phyloP scores from a whole-genome alignment of 1,140 invertebrate genomes.

The Copidosoma floridanum region DNA sequence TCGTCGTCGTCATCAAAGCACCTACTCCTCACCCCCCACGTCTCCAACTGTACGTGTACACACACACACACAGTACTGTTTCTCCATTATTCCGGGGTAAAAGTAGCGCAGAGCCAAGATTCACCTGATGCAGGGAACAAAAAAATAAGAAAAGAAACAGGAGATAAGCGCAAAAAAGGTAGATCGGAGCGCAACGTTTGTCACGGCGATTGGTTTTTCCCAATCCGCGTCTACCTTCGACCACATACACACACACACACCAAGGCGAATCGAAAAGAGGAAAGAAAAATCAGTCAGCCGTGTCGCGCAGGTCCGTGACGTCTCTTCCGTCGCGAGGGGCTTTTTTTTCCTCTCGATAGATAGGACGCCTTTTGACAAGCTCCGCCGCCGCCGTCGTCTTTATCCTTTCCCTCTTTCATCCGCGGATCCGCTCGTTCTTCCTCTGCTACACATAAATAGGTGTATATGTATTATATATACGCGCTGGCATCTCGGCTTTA shows the following conservation, averaged over 20 bases:
- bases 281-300: constrained; percentile 2
- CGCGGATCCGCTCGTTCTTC: neutral
- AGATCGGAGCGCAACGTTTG: constrained; percentile 43
- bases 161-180: constrained; percentile 9
- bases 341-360: constrained; percentile 30
- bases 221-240: constrained; percentile 21
- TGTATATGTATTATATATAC: too few relatives aligned
- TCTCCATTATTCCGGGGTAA: too few relatives aligned
- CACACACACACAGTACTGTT: too few relatives aligned
- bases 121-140: constrained; percentile 1
- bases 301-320: constrained; percentile 3
- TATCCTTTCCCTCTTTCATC: constrained; percentile 11
- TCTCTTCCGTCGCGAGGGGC: neutral
- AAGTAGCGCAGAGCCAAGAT: too few relatives aligned
- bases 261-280: too few relatives aligned
- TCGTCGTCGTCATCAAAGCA: too few relatives aligned
- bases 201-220: constrained; percentile 42
- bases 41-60: too few relatives aligned
- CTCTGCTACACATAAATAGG: too few relatives aligned
- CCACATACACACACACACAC: too few relatives aligned
- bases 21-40: too few relatives aligned
- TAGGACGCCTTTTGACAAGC: constrained; percentile 38
- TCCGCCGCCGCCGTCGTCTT: constrained; percentile 1
- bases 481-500: neutral
- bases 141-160: constrained; percentile 28